Conservation (phyloP, 2,797 vertebrate genomes). For the Schizothorax lantsangensis region DNA sequence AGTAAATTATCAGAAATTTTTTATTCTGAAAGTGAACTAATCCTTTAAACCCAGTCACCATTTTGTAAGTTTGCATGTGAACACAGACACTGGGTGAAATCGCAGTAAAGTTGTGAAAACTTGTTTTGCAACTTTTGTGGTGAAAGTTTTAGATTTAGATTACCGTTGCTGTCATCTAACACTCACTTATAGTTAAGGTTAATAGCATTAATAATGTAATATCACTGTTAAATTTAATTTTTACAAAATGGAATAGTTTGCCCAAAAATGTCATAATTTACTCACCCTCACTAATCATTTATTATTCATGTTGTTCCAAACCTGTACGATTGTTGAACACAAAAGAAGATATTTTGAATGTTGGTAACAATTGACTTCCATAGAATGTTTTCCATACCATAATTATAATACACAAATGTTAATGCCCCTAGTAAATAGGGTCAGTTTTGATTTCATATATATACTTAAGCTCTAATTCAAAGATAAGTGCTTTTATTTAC, state of each 20-base stretch:
- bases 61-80: background rate
- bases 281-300: no score
- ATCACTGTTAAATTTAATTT: background rate
- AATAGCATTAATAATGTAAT: background rate
- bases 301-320: no score
- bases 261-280: no score
- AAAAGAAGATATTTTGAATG: no score
- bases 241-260: no score
- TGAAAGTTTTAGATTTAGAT: background rate
- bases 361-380: no score
- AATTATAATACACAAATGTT: background rate
- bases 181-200: background rate
- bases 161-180: background rate
- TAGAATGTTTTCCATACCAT: no score
- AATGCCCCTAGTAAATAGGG: background rate
- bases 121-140: background rate
- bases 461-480: background rate
- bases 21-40: no score
- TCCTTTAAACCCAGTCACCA: background rate
- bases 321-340: no score
- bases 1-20: no score
- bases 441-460: background rate
- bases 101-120: background rate
- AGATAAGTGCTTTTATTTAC: slow-evolving; percentile 27
- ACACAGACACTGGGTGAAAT: background rate